Conservation (phyloP, 2,888 invertebrate species). For the Tipula unca region DNA sequence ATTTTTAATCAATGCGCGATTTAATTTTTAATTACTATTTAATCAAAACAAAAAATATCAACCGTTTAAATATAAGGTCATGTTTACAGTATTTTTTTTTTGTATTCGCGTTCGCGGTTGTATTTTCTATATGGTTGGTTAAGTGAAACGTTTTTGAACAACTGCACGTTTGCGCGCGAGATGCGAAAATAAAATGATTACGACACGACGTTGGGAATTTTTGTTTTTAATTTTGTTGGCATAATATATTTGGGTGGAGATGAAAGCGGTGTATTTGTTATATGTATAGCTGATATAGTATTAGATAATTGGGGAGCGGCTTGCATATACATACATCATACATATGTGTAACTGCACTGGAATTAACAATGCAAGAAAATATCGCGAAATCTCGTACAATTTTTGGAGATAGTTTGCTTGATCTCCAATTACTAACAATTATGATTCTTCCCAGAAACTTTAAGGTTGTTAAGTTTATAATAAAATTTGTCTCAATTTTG, state of each 20-base stretch:
- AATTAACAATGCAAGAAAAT: no score
- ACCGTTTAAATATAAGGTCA: slow-evolving; percentile 2
- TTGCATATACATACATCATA: no score
- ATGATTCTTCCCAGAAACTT: no score
- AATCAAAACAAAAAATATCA: not conserved
- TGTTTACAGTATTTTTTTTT: slow-evolving; percentile 2
- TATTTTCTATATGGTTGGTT: not conserved
- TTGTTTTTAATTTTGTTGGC: not conserved
- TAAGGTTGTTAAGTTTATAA: no score
- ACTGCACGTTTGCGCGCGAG: not conserved
- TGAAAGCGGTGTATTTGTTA: not conserved
- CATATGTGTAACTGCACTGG: no score
- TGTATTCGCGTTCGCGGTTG: not conserved
- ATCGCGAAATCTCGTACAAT: no score
- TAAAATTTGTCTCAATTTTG: no score
- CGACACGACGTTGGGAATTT: not conserved
- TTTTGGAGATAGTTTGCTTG: no score
- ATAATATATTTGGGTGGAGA: not conserved
- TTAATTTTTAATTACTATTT: slow-evolving; percentile 3
- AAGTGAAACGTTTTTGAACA: not conserved
- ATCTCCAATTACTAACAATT: no score
- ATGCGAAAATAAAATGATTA: not conserved
- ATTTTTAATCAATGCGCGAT: not conserved
- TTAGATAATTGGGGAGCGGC: not conserved
- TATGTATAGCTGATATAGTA: not conserved